Conservation (phyloP, 1,140 invertebrate species). For the Pseudomyrmex gracilis region DNA sequence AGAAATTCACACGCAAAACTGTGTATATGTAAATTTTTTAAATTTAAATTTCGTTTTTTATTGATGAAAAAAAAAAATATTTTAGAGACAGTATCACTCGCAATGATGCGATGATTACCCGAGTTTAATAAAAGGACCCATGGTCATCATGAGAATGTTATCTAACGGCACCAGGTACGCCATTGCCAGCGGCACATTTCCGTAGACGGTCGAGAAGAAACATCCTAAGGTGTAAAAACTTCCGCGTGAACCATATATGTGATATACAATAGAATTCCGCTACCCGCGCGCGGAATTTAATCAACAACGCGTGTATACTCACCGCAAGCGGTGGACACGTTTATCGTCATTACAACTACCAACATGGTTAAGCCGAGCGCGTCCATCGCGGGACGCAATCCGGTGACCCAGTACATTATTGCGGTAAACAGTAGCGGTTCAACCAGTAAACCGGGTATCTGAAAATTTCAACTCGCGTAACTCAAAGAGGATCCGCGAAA, state of each 20-base stretch:
- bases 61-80: neutral
- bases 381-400: constrained; percentile 88
- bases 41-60: no score
- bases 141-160: constrained; percentile 94
- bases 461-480: constrained; percentile 67
- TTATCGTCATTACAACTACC: constrained; percentile 90
- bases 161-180: constrained; percentile 95
- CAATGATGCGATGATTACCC: constrained; percentile 85
- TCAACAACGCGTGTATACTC: constrained; percentile 73
- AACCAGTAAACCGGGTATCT: constrained; percentile 92
- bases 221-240: constrained; percentile 87
- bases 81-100: neutral
- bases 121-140: constrained; percentile 93
- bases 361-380: constrained; percentile 90
- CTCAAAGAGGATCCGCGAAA: neutral
- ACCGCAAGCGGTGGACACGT: constrained; percentile 94
- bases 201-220: constrained; percentile 94
- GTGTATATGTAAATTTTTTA: neutral
- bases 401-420: constrained; percentile 92
- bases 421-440: constrained; percentile 91
- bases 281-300: no score
- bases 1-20: no score
- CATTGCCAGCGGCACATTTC: constrained; percentile 92
- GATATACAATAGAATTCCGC: neutral
- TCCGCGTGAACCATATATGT: neutral